Base-by-base conservation (phyloP, 1,140 invertebrate species). In the Leptopilina clavipes region DNA sequence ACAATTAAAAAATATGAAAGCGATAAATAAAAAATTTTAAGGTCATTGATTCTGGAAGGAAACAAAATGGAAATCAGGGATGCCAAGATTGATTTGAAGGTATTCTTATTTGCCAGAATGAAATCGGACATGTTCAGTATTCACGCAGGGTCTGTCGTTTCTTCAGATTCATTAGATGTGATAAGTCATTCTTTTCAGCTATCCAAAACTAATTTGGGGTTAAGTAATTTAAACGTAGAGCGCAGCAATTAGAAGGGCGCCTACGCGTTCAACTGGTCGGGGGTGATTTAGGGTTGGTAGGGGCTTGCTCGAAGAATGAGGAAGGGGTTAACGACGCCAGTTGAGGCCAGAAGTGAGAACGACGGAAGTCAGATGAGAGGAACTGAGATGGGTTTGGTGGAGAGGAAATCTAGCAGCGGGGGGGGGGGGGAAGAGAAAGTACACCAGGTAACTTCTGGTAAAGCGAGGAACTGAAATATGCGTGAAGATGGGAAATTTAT, bases 401-500 rank as follows among this genome's bases (percentile, higher is more conserved):
- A 79, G 78, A n/a, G 76, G 77, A 73, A 56, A 79, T 79, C 80
- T 74, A 82, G 79, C 70, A 79, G 70, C 71, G 74, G 81, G 70
- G 76, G 76, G 79, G 75, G 74, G 77, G 31, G 77, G 81, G 77
- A 81, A 76, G 83, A 81, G 73, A 76, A 81, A 73, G 81, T 76
- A 59, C 76, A 82, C 79, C 82, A 86, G 87, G 87, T 88, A 88
- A 89, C 86, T 89, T 87, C 82, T 86, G 84, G 83, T 83, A 88
- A 88, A 73, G 76, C 76, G 79, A 79, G 82, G 81, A 82, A 80
- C 86, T 90, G 86, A 89, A 90, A 90, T 90, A 90, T 89, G 86
- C 87, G 83, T 83, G 81, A 86, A 88, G 84, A 89, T 89, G 87
- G 74, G 83, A 87, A 89, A 90, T 90, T 90, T 90, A 90, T 90